Evolutionary conservation across 1,140 invertebrate species (phyloP), one percentile per base, ranked within the genome.

Genomic region (Solen grandis): DNA sequence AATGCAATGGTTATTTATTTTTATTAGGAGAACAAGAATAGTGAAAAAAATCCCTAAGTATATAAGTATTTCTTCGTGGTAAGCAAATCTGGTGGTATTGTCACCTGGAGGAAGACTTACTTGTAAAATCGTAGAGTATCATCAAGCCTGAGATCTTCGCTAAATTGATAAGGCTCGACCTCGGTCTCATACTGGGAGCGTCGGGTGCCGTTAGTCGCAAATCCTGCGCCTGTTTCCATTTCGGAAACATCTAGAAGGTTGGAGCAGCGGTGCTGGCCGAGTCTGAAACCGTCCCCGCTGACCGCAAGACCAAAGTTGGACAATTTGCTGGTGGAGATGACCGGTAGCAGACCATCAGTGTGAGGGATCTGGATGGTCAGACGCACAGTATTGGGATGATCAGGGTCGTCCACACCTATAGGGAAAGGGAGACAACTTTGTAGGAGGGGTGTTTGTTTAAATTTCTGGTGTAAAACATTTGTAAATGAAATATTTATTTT

Each of bases 251-350:
- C 90, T 3, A 93, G 77, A 5, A 93, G 82, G 79, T 93, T 93
- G 25, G 92, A 92, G 69, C 92, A 93, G 38, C 82, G 85, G 74
- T 93, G 92, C 13, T 85, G 89, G 4, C 88, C 91, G 0, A 90
- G 75, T 31, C 92, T 63, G 25, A 89, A 80, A 4, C 87, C 90
- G 77, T 91, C 89, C 25, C 86, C 87, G 65, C 88, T 91, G 2
- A 93, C 82, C 1, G 88, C 90, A 19, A 92, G 83, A 62, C 92
- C 90, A 82, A 92, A 92, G 85, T 92, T 92, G n/a, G 91, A 90
- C 35, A 93, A 83, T 19, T 83, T 70, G 1, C 85, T 68, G 1
- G 92, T 93, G 1, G 92, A 92, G 16, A 93, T 82, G 14, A 90
- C 82, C 2, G 92, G 92, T 8, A 93, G 72, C 88, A 93, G 88